phyloP scores from a whole-genome alignment of 2,888 invertebrate species.

The Mylabris sibirica region DNA sequence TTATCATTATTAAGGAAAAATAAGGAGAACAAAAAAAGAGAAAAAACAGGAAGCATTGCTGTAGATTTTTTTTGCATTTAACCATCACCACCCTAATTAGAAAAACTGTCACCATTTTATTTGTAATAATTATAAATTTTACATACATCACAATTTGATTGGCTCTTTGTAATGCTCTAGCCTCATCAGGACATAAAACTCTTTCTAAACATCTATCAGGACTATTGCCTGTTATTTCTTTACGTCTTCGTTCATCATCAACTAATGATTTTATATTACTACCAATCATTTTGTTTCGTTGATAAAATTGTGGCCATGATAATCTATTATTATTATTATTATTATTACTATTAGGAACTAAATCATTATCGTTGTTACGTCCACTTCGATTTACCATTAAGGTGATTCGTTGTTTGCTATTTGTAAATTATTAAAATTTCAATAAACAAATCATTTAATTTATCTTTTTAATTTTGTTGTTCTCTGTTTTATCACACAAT shows the following conservation, averaged over 20 bases:
- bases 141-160: constrained; percentile 90
- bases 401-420: constrained; percentile 60
- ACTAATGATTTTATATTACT: constrained; percentile 40
- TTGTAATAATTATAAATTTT: constrained; percentile 16
- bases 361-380: constrained; percentile 62
- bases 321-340: constrained; percentile 64
- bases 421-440: constrained; percentile 21
- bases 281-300: constrained; percentile 46
- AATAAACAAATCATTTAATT: background rate
- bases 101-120: constrained; percentile 26
- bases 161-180: constrained; percentile 83
- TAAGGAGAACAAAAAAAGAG: too few species aligned
- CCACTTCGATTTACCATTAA: constrained; percentile 53
- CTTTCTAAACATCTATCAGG: constrained; percentile 66
- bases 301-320: constrained; percentile 67
- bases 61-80: background rate
- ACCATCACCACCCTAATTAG: constrained; percentile 9
- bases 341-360: constrained; percentile 52
- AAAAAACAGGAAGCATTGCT: background rate
- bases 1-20: constrained; percentile 7
- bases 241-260: constrained; percentile 61
- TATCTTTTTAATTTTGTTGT: background rate
- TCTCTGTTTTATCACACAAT: background rate
- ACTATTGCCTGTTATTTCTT: constrained; percentile 54
- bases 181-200: constrained; percentile 74